Conservation (phyloP, 2,113 vertebrate genomes). For the Holacanthus passer region DNA sequence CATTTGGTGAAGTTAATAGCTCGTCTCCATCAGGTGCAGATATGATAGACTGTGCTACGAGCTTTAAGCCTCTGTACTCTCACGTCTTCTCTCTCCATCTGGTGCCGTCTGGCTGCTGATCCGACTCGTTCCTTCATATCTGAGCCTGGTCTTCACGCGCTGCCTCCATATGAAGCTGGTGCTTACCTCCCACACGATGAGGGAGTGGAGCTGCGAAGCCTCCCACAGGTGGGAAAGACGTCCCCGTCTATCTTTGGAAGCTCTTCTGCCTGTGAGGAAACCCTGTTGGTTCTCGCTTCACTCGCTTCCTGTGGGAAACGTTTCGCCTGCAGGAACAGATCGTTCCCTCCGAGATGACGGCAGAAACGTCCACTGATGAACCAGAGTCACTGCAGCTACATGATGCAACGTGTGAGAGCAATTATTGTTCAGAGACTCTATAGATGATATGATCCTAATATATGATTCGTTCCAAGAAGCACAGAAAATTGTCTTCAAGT, state of each 20-base stretch:
- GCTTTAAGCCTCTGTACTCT: background rate
- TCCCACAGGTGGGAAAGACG: constrained; percentile 31
- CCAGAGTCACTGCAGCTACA: background rate
- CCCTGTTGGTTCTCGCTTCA: background rate
- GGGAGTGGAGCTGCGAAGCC: constrained; percentile 32
- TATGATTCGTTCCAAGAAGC: too few species aligned
- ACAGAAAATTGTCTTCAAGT: too few species aligned
- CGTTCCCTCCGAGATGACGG: constrained; percentile 11
- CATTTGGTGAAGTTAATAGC: background rate
- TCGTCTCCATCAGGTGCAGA: background rate
- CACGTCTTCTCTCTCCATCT: constrained; percentile 43
- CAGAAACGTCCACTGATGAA: background rate
- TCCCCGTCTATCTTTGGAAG: constrained; percentile 27
- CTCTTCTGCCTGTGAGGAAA: constrained; percentile 31
- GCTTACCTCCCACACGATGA: constrained; percentile 53
- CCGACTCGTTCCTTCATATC: constrained; percentile 28
- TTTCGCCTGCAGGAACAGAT: constrained; percentile 4
- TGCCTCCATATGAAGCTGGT: constrained; percentile 21
- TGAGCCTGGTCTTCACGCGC: constrained; percentile 33
- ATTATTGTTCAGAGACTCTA: too few species aligned
- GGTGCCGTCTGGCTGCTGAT: constrained; percentile 41
- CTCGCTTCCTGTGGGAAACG: constrained; percentile 13
- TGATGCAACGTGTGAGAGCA: too few species aligned
- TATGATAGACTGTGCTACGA: background rate
- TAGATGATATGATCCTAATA: too few species aligned